Evolutionary conservation across 1,140 invertebrate genomes (phyloP).

Genomic region (Copidosoma floridanum): DNA sequence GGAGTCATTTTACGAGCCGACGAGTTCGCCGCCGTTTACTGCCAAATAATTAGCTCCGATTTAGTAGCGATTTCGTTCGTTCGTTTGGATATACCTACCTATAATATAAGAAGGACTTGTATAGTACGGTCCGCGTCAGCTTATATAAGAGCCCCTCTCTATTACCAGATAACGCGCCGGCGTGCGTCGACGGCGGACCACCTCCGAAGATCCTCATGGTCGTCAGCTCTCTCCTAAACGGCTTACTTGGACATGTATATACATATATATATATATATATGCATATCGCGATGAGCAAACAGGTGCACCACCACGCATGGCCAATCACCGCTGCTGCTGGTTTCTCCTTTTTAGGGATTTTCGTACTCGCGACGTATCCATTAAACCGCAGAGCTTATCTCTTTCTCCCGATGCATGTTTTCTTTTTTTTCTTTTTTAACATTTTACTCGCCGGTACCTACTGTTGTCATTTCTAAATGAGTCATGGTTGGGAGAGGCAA

Average conservation of each 20-base stretch:
- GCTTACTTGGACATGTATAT: constrained; percentile 28
- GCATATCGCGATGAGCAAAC: not conserved
- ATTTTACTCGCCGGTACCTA: too few relatives aligned
- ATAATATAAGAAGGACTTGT: too few relatives aligned
- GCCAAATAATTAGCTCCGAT: constrained; percentile 55
- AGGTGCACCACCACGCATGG: not conserved
- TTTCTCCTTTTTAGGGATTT: constrained; percentile 28
- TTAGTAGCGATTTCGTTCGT: constrained; percentile 47
- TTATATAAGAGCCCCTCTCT: too few relatives aligned
- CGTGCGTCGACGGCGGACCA: constrained; percentile 35
- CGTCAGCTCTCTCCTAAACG: too few relatives aligned
- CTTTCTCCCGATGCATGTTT: not conserved
- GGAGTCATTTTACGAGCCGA: constrained; percentile 46
- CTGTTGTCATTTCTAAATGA: too few relatives aligned
- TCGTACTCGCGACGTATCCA: constrained; percentile 2
- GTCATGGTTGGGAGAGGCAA: too few relatives aligned
- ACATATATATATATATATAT: not conserved
- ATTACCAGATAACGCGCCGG: constrained; percentile 35
- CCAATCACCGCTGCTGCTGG: not conserved
- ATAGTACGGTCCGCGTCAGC: too few relatives aligned
- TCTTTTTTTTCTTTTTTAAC: too few relatives aligned
- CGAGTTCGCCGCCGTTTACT: constrained; percentile 45
- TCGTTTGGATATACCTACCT: too few relatives aligned
- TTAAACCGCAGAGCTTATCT: constrained; percentile 25
- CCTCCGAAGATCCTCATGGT: constrained; percentile 44